These are phyloP conservation scores for Amphipoea oculea DNA, from an alignment of 2,888 invertebrate genomes.

Conservation along the genomic window DNA sequence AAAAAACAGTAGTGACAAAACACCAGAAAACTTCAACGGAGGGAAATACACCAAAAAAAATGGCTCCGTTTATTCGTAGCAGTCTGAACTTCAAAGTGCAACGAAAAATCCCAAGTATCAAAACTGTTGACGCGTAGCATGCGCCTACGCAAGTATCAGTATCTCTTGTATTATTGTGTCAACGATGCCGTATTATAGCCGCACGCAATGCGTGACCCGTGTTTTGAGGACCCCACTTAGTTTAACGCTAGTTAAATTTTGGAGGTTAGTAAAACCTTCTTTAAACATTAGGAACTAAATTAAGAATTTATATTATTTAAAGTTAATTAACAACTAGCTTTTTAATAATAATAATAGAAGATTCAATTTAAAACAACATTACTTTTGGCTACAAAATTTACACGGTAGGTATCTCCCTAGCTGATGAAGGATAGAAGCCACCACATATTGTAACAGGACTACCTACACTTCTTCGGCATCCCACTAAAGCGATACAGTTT, in stretches of 20 bases:
- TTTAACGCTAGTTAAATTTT: conserved; percentile 26
- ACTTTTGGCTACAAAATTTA: background rate
- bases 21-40: background rate
- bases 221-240: conserved; percentile 32
- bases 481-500: conserved; percentile 51
- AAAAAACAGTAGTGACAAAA: background rate
- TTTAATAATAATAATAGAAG: background rate
- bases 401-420: background rate
- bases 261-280: conserved; percentile 18
- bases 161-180: conserved; percentile 59
- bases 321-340: background rate
- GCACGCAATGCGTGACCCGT: conserved; percentile 53
- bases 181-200: conserved; percentile 51
- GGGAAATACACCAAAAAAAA: background rate
- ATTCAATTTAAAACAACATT: background rate
- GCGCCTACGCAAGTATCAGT: conserved; percentile 50
- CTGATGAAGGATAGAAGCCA: conserved; percentile 6
- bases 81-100: background rate
- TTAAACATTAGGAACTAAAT: background rate
- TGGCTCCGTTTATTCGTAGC: too few relatives aligned
- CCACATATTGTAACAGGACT: background rate
- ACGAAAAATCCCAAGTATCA: conserved; percentile 60
- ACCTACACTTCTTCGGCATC: conserved; percentile 17
- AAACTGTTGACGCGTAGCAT: conserved; percentile 29
- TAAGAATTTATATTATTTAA: background rate